Evolutionary conservation across 2,797 vertebrate species (phyloP).

Genomic region (Rousettus madagascariensis): DNA sequence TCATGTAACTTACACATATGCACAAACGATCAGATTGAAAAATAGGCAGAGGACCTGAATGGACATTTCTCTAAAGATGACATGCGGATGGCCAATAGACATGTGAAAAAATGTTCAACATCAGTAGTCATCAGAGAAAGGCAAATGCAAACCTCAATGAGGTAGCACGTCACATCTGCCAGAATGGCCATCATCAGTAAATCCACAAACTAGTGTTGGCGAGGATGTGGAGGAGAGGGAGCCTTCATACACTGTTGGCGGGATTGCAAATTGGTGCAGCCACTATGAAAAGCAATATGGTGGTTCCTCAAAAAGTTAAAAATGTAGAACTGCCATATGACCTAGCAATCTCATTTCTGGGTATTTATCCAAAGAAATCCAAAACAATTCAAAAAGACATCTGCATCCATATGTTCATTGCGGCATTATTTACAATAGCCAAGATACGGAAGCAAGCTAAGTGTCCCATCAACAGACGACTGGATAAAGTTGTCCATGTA

Average conservation of each 20-base stretch:
- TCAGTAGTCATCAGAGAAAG: not conserved
- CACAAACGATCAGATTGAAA: not conserved
- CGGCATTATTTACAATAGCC: not conserved
- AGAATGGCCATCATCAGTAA: not conserved
- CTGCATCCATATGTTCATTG: not conserved
- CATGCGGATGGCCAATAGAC: not conserved
- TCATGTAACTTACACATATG: not conserved
- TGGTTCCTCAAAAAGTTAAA: not conserved
- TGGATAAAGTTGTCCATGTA: not conserved
- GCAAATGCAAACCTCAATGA: not conserved
- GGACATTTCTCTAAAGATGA: not conserved
- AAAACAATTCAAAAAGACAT: not conserved
- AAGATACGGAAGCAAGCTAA: not conserved
- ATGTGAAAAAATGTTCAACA: not conserved
- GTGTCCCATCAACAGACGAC: not conserved
- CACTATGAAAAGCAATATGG: not conserved
- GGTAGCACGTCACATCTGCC: not conserved
- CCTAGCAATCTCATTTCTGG: not conserved
- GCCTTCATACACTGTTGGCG: not conserved
- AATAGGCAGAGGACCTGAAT: not conserved
- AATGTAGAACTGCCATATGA: not conserved
- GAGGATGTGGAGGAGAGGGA: not conserved
- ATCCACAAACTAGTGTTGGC: not conserved
- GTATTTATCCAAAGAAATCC: not conserved
- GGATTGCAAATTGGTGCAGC: not conserved